Conservation (phyloP, 2,113 vertebrate species). For the Bambusicola thoracicus region DNA sequence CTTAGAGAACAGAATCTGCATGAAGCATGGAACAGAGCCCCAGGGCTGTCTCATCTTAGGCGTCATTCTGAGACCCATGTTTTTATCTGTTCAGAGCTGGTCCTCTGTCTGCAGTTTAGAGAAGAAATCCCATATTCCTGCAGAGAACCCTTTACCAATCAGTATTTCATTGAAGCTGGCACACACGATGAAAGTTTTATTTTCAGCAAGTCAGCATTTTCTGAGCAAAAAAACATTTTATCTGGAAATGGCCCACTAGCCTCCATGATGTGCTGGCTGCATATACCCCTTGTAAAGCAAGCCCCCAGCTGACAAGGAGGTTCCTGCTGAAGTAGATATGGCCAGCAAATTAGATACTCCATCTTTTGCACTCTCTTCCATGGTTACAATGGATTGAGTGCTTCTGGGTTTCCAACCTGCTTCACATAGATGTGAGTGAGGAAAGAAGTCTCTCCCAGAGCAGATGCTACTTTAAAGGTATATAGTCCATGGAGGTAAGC, state of each 20-base stretch:
- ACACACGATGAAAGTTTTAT: not conserved
- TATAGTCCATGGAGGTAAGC: rapidly evolving
- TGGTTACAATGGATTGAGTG: rapidly evolving
- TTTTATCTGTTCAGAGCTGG: not conserved
- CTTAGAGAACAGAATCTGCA: not conserved
- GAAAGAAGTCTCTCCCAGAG: not conserved
- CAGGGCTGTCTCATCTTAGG: not conserved
- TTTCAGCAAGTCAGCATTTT: slow-evolving; percentile 16
- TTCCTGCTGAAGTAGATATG: not conserved
- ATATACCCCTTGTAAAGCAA: not conserved
- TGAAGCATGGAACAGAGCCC: not conserved
- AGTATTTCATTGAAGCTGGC: not conserved
- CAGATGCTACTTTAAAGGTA: not conserved
- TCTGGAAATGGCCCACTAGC: not conserved
- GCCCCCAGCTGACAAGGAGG: not conserved
- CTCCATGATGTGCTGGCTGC: not conserved
- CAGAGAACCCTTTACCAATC: not conserved
- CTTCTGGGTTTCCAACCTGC: not conserved
- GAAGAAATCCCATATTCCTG: not conserved
- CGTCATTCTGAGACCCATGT: not conserved
- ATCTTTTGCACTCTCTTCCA: not conserved
- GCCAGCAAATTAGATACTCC: not conserved
- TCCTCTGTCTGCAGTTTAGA: not conserved
- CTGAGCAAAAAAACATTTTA: not conserved
- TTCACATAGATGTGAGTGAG: not conserved